A percentile compares a stretch with the other conserved stretches of the same genome.
phyloP scores from a whole-genome alignment of 2,113 vertebrate genomes.

The Anarrhichthys ocellatus region DNA sequence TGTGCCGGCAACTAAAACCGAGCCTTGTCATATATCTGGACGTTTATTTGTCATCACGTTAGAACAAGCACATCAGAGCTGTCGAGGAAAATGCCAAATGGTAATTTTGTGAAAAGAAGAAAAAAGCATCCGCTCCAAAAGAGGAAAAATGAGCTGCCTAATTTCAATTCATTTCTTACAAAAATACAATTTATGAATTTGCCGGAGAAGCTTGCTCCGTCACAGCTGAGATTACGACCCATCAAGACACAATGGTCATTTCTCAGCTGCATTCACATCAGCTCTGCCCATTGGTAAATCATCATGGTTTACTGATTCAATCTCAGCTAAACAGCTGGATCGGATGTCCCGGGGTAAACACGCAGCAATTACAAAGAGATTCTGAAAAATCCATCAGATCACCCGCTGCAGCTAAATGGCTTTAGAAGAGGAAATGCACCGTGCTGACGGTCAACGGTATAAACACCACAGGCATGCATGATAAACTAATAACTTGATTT shows the following conservation, averaged over 20 bases:
- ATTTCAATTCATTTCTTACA: slow-evolving; percentile 56
- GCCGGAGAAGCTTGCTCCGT: slow-evolving; percentile 39
- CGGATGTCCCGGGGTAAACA: slow-evolving; percentile 55
- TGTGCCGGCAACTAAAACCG: slow-evolving; percentile 49
- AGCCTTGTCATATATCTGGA: slow-evolving; percentile 56
- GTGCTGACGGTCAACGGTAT: slow-evolving; percentile 42
- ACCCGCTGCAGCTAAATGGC: slow-evolving; percentile 12
- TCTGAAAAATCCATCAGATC: slow-evolving; percentile 40
- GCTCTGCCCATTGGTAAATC: slow-evolving; percentile 46
- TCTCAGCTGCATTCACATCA: slow-evolving; percentile 31
- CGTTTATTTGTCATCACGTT: slow-evolving; percentile 60
- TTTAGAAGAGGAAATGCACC: slow-evolving; percentile 40
- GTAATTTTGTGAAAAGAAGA: slow-evolving; percentile 43
- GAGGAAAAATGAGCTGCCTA: slow-evolving; percentile 36
- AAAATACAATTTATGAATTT: slow-evolving; percentile 56
- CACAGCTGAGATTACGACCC: slow-evolving; percentile 39
- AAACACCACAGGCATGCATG: slow-evolving; percentile 47
- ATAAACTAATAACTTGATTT: slow-evolving; percentile 45
- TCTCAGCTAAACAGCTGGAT: slow-evolving; percentile 52
- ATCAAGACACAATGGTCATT: slow-evolving; percentile 39
- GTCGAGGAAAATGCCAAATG: slow-evolving; percentile 62
- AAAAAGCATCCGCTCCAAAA: slow-evolving; percentile 48
- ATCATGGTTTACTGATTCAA: slow-evolving; percentile 53
- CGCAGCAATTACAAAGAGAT: slow-evolving; percentile 45
- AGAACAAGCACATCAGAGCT: slow-evolving; percentile 60